Conservation (phyloP, 2,113 vertebrate genomes). For the Hemibagrus wyckioides region DNA sequence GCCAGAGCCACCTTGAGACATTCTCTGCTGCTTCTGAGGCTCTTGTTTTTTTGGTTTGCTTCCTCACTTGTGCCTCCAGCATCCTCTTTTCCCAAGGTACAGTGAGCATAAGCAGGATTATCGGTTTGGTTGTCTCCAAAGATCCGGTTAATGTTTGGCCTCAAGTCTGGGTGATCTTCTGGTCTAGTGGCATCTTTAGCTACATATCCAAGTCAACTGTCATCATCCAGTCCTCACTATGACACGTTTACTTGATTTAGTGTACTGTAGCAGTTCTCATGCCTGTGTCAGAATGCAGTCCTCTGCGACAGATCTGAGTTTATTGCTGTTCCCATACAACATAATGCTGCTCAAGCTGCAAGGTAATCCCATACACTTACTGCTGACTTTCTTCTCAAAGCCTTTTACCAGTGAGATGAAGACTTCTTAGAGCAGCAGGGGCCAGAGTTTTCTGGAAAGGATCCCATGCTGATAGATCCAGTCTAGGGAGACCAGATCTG, state of each 20-base stretch:
- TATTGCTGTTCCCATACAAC: not conserved
- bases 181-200: not conserved
- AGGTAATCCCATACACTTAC: not conserved
- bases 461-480: not conserved
- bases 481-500: not conserved
- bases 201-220: not conserved
- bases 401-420: not conserved
- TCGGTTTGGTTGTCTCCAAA: not conserved
- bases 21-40: not conserved
- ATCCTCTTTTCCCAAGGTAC: not conserved
- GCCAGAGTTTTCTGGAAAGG: not conserved
- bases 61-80: not conserved
- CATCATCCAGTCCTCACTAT: not conserved
- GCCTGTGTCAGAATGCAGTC: not conserved
- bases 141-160: not conserved
- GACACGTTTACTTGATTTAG: not conserved
- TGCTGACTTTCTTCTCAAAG: not conserved
- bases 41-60: not conserved
- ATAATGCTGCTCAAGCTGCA: not conserved
- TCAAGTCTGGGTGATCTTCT: not conserved
- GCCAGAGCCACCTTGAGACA: not conserved
- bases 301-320: not conserved
- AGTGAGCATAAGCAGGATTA: not conserved
- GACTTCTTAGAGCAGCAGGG: not conserved
- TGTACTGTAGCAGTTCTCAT: not conserved